Evolutionary conservation across 1,140 invertebrate genomes (phyloP), one percentile per base, ranked within the genome.

Genomic region (Bombus ignitus): DNA sequence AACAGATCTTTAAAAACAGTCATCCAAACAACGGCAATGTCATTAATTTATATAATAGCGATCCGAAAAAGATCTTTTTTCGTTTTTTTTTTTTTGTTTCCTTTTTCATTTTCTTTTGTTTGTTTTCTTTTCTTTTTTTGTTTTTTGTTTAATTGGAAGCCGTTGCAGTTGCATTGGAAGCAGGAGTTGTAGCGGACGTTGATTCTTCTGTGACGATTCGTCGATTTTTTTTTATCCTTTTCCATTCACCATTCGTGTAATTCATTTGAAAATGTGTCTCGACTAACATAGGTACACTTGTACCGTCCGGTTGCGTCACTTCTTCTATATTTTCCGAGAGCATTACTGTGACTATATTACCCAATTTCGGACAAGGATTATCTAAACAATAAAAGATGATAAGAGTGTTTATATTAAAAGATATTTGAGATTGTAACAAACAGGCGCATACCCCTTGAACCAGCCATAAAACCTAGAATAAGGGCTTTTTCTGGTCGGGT

Each of bases 211-310:
- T 97, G 47, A 97, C 96, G 68, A 97, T 96, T 78, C 96, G 95
- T 42, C 97, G 94, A 92, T 97, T 97, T 91, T 99, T 99, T 92
- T 98, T 98, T 77, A 99, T 97, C 62, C 98, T 95, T 90, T 98
- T 99, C 98, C 98, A 99, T 93, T 99, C 98, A 1, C 98, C 98
- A 81, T 98, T 98, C 87, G 97, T 98, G 95, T 99, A 99, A 95
- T 99, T 99, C 98, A 99, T 99, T 95, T 99, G 98, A 96, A 99
- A 99, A 95, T 98, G 98, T 25, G 98, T 98, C 94, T 99, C 98
- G 0, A 98, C 98, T 70, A 98, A 95, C 96, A 98, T 97, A 0
- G 97, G 96, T 0, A 97, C 95, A 75, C 96, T 96, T 0, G 96
- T 97, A 83, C 97, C 97, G 93, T 98, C 97, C 0, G 97, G 94